Percentiles rank a stretch among this genome's conserved stretches.
Conservation (phyloP, 2,797 vertebrate species). For the Acrocephalus scirpaceus region DNA sequence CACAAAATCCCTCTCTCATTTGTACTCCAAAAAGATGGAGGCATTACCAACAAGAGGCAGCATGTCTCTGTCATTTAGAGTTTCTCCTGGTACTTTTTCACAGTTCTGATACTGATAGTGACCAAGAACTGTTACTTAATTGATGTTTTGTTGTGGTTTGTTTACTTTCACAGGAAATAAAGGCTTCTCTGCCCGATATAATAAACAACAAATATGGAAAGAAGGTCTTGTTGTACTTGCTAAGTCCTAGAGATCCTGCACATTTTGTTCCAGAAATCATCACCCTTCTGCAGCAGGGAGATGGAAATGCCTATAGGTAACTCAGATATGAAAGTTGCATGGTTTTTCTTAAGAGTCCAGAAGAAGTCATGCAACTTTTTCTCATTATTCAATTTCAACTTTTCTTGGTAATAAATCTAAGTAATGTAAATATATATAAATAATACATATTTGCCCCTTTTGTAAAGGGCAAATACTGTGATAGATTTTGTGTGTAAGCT, state of each 20-base stretch:
- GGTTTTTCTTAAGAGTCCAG: background rate
- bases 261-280: conserved; percentile 92
- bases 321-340: background rate
- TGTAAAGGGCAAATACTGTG: background rate
- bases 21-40: background rate
- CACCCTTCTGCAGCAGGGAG: conserved; percentile 86
- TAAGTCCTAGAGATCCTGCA: conserved; percentile 89
- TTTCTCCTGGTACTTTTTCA: background rate
- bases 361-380: background rate
- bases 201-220: conserved; percentile 90
- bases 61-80: background rate
- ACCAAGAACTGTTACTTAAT: background rate
- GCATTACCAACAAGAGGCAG: background rate
- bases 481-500: background rate
- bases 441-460: background rate
- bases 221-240: conserved; percentile 90
- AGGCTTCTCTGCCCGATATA: conserved; percentile 82
- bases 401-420: background rate
- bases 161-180: conserved; percentile 84
- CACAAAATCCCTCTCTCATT: background rate
- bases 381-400: background rate
- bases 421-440: background rate
- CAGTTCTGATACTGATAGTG: background rate
- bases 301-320: conserved; percentile 90
- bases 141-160: background rate